Evolutionary conservation across 2,888 invertebrate species (phyloP).

Genomic region (Eristalis intricaria): DNA sequence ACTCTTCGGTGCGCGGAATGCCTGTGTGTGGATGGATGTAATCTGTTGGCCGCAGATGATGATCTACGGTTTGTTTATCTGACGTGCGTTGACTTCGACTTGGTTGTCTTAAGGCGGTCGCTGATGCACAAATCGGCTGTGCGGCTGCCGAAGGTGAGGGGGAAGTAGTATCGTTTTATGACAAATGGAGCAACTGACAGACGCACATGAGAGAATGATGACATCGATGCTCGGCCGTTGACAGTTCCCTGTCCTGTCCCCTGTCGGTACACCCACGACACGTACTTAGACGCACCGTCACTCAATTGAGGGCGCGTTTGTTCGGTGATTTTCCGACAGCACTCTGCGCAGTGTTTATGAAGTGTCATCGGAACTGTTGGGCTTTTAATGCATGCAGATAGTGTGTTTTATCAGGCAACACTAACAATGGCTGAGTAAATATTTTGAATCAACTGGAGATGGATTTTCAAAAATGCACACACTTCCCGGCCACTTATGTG

Average conservation of each 20-base stretch:
- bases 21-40: slow-evolving; percentile 65
- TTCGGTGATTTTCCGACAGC: slow-evolving; percentile 66
- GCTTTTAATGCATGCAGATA: slow-evolving; percentile 71
- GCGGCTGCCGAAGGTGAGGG: not conserved
- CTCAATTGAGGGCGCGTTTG: slow-evolving; percentile 69
- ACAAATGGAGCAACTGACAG: slow-evolving; percentile 70
- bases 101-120: not conserved
- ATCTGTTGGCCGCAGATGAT: slow-evolving; percentile 71
- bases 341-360: slow-evolving; percentile 66
- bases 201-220: slow-evolving; percentile 59
- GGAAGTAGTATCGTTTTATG: slow-evolving; percentile 57
- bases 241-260: not conserved
- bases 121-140: not conserved
- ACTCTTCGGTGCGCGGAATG: slow-evolving; percentile 9
- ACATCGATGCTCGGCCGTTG: slow-evolving; percentile 54
- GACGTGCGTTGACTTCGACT: slow-evolving; percentile 68
- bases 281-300: slow-evolving; percentile 56
- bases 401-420: slow-evolving; percentile 73
- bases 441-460: slow-evolving; percentile 72
- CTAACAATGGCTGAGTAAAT: slow-evolving; percentile 70
- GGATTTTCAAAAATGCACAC: slow-evolving; percentile 54
- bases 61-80: slow-evolving; percentile 72
- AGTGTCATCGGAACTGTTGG: slow-evolving; percentile 72
- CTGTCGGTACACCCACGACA: not conserved
- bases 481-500: not conserved